phyloP scores from a whole-genome alignment of 2,888 invertebrate species.

The Muschampia staudingeri region DNA sequence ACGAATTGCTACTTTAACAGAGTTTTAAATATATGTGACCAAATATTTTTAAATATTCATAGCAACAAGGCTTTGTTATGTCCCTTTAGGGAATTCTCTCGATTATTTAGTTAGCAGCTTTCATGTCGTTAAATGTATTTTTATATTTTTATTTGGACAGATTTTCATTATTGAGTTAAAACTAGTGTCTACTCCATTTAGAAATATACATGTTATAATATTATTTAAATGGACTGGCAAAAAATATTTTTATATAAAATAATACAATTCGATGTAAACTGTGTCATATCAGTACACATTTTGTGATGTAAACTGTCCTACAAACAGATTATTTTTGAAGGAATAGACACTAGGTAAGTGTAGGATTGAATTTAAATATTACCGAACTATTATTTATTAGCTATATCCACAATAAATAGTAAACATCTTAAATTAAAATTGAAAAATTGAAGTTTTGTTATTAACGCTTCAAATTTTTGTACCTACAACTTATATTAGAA shows the following conservation, averaged over 20 bases:
- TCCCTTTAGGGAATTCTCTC: neutral
- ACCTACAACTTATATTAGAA: neutral
- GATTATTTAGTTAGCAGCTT: slow-evolving; percentile 21
- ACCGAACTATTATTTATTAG: too few relatives aligned
- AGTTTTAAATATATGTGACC: slow-evolving; percentile 12
- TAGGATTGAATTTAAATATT: neutral
- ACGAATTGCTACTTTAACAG: neutral
- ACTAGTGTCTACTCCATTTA: slow-evolving; percentile 45
- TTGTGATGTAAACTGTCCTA: slow-evolving; percentile 1
- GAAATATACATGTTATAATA: slow-evolving; percentile 10
- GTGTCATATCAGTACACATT: slow-evolving; percentile 32
- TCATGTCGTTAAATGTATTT: slow-evolving; percentile 28
- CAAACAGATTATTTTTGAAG: slow-evolving; percentile 26
- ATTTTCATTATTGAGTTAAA: slow-evolving; percentile 20
- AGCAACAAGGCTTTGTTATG: neutral
- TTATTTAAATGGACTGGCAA: slow-evolving; percentile 26
- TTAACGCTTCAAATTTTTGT: slow-evolving; percentile 2
- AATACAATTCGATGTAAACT: slow-evolving; percentile 29
- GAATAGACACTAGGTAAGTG: slow-evolving; percentile 41
- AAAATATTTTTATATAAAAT: slow-evolving; percentile 35
- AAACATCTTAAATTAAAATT: neutral
- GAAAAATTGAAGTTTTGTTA: neutral
- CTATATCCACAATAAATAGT: neutral
- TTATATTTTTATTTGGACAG: slow-evolving; percentile 20
- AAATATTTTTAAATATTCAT: slow-evolving; percentile 16